A percentile compares a stretch with the other conserved stretches of the same genome.
phyloP scores from a whole-genome alignment of 2,797 vertebrate genomes.

The Neosilurus mollespiculum region DNA sequence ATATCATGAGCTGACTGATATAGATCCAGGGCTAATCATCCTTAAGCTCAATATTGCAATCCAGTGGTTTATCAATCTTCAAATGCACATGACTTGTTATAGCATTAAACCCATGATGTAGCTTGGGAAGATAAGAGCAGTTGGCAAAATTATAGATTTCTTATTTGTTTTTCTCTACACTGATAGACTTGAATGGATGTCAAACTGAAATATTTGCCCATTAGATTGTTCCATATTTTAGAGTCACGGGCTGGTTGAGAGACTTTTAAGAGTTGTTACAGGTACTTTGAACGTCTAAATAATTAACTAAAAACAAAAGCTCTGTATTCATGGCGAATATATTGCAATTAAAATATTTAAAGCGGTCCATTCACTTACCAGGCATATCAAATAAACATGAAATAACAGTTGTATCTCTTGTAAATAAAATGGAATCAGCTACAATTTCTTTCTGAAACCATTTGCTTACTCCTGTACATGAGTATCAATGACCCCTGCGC shows the following conservation, averaged over 20 bases:
- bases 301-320: background rate
- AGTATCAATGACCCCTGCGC: too few species aligned
- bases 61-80: background rate
- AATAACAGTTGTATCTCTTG: too few species aligned
- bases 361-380: too few species aligned
- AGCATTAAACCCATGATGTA: background rate
- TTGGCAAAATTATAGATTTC: background rate
- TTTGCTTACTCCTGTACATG: too few species aligned
- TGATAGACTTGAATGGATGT: background rate
- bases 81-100: background rate
- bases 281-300: background rate
- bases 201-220: background rate
- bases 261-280: background rate
- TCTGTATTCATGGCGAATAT: background rate
- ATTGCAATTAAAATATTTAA: too few species aligned
- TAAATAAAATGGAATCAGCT: too few species aligned
- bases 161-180: background rate
- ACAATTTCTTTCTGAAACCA: too few species aligned
- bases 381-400: too few species aligned
- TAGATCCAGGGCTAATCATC: background rate
- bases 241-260: background rate
- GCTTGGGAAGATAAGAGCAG: background rate
- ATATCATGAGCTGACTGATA: background rate
- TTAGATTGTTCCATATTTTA: background rate
- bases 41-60: background rate